Conservation (phyloP, 2,888 invertebrate species). For the Timandra comae region DNA sequence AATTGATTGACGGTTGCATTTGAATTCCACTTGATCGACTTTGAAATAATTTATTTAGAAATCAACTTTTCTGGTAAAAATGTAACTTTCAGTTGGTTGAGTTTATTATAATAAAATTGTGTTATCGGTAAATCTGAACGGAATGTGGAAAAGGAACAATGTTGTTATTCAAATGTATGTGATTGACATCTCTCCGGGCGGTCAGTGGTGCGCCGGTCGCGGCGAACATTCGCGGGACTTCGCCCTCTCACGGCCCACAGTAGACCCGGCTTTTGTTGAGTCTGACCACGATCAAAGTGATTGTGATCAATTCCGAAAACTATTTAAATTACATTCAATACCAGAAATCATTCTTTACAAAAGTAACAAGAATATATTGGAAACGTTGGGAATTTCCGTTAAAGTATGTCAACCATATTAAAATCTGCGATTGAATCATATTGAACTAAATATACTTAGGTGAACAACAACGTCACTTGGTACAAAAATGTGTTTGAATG, state of each 20-base stretch:
- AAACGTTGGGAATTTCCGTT: slow-evolving; percentile 58
- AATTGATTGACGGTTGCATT: slow-evolving; percentile 51
- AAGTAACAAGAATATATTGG: background rate
- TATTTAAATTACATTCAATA: slow-evolving; percentile 54
- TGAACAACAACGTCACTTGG: no score
- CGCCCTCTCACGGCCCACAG: slow-evolving; percentile 40
- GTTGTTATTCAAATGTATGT: slow-evolving; percentile 66
- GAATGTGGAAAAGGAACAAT: slow-evolving; percentile 61
- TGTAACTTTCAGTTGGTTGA: slow-evolving; percentile 57
- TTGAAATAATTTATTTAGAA: slow-evolving; percentile 35
- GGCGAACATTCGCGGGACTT: slow-evolving; percentile 36
- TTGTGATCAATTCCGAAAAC: slow-evolving; percentile 58
- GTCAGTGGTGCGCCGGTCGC: slow-evolving; percentile 45
- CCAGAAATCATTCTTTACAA: slow-evolving; percentile 34
- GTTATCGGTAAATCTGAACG: slow-evolving; percentile 65
- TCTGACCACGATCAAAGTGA: slow-evolving; percentile 63
- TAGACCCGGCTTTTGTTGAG: slow-evolving; percentile 45
- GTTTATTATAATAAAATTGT: slow-evolving; percentile 53
- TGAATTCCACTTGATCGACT: slow-evolving; percentile 51
- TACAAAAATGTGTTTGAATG: no score
- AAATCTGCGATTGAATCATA: no score
- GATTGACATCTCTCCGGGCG: slow-evolving; percentile 74
- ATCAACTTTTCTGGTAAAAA: slow-evolving; percentile 48
- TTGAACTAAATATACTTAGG: no score
- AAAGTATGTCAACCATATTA: slow-evolving; percentile 8